These are phyloP conservation scores for Montipora efflorescens DNA, from an alignment of 64 coral and sea anemone species.

Conservation along the genomic window DNA sequence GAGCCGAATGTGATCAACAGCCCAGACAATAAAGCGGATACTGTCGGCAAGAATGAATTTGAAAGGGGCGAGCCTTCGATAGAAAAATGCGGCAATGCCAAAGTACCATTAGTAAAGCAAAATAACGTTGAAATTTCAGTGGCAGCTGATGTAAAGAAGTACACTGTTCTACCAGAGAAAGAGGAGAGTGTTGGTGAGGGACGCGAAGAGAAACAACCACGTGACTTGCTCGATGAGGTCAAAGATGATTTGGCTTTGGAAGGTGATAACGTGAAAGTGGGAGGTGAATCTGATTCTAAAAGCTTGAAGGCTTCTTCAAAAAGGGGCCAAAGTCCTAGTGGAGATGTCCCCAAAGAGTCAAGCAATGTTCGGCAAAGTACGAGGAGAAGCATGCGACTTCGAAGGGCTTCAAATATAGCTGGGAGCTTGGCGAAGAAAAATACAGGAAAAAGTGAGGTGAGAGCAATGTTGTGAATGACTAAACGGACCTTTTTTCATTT, in stretches of 20 bases:
- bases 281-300: background rate
- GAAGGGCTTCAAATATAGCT: background rate
- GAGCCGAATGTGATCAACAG: background rate
- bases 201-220: background rate
- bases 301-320: background rate
- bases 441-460: background rate
- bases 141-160: background rate
- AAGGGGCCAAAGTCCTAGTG: background rate
- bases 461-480: background rate
- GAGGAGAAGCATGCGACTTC: slow-evolving; percentile 10
- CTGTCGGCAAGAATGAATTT: background rate
- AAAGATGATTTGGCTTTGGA: background rate
- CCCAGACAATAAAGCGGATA: background rate
- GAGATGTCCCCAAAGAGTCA: background rate
- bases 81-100: background rate
- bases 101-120: background rate
- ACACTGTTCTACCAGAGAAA: background rate
- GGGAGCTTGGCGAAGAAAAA: background rate
- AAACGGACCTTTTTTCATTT: background rate
- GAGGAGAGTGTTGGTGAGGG: too few relatives aligned
- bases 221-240: slow-evolving; percentile 14
- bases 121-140: background rate
- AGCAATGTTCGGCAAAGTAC: background rate
- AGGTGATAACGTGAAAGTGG: background rate
- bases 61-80: background rate